Conservation (phyloP, 2,888 invertebrate genomes). For the Psylliodes chrysocephalus region DNA sequence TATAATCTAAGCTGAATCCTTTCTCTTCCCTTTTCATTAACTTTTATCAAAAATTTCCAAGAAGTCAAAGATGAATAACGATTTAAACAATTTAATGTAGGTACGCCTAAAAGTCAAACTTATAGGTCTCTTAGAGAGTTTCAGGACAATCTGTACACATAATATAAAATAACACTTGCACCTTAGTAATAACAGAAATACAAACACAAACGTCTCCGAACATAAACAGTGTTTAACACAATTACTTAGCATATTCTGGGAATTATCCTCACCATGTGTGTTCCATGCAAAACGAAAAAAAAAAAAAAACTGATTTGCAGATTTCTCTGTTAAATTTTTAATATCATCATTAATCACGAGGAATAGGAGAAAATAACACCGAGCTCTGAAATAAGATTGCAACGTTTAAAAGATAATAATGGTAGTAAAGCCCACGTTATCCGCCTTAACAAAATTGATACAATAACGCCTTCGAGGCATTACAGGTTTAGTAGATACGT, state of each 20-base stretch:
- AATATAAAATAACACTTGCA: too few species aligned
- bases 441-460: not conserved
- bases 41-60: too few species aligned
- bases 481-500: too few species aligned
- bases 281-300: not conserved
- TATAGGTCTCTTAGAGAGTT: too few species aligned
- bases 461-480: slow-evolving; percentile 1
- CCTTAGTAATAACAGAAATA: too few species aligned
- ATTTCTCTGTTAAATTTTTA: slow-evolving; percentile 2
- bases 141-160: too few species aligned
- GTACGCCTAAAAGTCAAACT: too few species aligned
- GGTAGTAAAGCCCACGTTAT: not conserved
- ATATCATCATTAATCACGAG: slow-evolving; percentile 4
- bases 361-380: not conserved
- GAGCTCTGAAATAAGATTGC: not conserved
- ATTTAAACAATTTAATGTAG: too few species aligned
- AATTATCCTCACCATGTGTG: slow-evolving; percentile 6
- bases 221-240: not conserved
- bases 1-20: too few species aligned
- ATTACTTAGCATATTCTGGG: not conserved
- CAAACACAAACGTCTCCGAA: too few species aligned
- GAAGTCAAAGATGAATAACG: too few species aligned
- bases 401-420: not conserved
- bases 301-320: not conserved
- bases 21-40: too few species aligned